A percentile compares a stretch with the other conserved stretches of the same genome.
Conservation (phyloP, 1,140 invertebrate genomes). For the Homarus americanus region DNA sequence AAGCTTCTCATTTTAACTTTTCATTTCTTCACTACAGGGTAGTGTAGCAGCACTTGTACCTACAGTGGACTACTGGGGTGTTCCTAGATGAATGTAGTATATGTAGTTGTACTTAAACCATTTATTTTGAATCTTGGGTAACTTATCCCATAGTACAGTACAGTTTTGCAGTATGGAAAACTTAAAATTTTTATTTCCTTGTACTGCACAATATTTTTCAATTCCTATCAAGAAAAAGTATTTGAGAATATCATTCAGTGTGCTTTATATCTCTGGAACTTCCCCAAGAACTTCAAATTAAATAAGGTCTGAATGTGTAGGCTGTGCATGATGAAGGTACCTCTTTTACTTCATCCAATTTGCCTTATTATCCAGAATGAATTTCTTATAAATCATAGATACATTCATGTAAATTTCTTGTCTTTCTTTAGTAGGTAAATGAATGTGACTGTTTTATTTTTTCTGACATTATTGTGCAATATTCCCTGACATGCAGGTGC, state of each 20-base stretch:
- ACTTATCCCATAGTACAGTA: not conserved
- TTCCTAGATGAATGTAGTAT: slow-evolving; percentile 13
- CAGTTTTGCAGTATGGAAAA: no score
- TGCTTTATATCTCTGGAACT: not conserved
- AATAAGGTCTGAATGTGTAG: slow-evolving; percentile 3
- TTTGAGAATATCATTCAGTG: not conserved
- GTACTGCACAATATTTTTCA: no score
- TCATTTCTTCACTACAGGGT: slow-evolving; percentile 59
- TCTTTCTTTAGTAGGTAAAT: not conserved
- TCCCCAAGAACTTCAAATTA: slow-evolving; percentile 11
- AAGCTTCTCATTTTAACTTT: slow-evolving; percentile 54
- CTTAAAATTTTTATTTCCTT: no score
- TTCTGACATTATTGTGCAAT: not conserved
- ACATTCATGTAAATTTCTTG: slow-evolving; percentile 7
- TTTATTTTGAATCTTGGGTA: slow-evolving; percentile 23
- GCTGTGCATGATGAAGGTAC: slow-evolving; percentile 5
- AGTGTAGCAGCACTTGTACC: slow-evolving; percentile 58
- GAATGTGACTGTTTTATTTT: not conserved
- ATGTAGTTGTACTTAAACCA: slow-evolving; percentile 15
- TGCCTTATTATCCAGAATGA: not conserved
- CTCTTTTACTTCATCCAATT: slow-evolving; percentile 1
- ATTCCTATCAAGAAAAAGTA: no score
- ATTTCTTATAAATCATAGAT: not conserved
- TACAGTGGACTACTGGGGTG: slow-evolving; percentile 37
- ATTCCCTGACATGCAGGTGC: not conserved